Evolutionary conservation across 2,797 vertebrate species (phyloP), one percentile per base, ranked within the genome.

Genomic region (Intellagama lesueurii): DNA sequence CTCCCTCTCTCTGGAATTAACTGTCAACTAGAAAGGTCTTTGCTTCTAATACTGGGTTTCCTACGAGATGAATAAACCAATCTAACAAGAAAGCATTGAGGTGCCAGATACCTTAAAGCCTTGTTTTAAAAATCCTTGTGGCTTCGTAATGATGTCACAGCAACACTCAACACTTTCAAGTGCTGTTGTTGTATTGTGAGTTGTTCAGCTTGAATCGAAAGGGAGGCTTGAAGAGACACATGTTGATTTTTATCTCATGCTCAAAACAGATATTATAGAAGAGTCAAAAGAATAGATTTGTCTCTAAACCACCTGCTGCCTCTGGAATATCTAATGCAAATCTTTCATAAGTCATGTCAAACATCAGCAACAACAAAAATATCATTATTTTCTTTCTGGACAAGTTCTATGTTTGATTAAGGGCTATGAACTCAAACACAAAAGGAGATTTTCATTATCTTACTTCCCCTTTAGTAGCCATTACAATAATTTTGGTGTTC

Each of bases 381-480:
- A 69, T 28, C n/a, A 30, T 78, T 6, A 26, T 35, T 91, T 80
- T 87, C 83, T 91, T 81, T 92, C 90, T 92, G 82, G 91, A 93
- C 89, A 95, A 91, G 14, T 86, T 79, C 32, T 87, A 94, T 91
- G 7, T 79, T 96, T 95, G 90, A 92, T 95, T 94, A 93, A 91
- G 72, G 87, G 69, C 49, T 81, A 2, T 88, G 90, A 90, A 75
- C 93, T 90, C 77, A 90, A 91, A 89, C 70, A 86, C 81, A 28
- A 72, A 90, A 88, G 44, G 26, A 93, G 78, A 88, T 68, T 78
- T 78, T 91, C 87, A 35, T 90, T 94, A 92, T 92, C 79, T 90
- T 87, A 82, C 32, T 91, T 94, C 92, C 64, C 24, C 89, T 28
- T 91, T 90, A 85, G 44, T 72, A 90, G 52, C n/a, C 77, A 93